phyloP scores from a whole-genome alignment of 2,888 invertebrate species.

The Ethmia dodecea region DNA sequence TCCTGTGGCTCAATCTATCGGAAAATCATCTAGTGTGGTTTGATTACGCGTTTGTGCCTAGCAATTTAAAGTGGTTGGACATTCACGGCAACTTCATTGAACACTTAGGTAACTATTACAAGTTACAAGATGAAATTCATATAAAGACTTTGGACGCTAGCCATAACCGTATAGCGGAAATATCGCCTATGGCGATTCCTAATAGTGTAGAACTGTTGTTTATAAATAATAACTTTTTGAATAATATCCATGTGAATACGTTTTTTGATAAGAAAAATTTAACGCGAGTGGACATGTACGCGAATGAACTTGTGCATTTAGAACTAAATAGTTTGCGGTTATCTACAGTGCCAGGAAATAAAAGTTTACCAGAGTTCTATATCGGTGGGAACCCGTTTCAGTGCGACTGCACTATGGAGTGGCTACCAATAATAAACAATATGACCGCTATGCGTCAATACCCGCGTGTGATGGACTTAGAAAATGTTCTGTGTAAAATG shows the following conservation, averaged over 20 bases:
- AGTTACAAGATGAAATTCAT: constrained; percentile 87
- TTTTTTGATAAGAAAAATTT: constrained; percentile 91
- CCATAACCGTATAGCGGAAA: constrained; percentile 90
- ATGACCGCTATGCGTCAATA: constrained; percentile 89
- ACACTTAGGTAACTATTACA: constrained; percentile 92
- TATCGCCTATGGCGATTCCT: constrained; percentile 90
- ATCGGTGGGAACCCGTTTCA: constrained; percentile 95
- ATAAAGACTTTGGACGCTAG: constrained; percentile 93
- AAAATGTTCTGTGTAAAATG: constrained; percentile 92
- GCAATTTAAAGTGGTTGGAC: constrained; percentile 93
- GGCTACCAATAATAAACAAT: constrained; percentile 93
- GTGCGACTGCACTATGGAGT: constrained; percentile 97
- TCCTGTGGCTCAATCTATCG: constrained; percentile 92
- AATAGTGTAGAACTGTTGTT: constrained; percentile 92
- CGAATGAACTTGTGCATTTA: constrained; percentile 89
- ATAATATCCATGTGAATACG: constrained; percentile 88
- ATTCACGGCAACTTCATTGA: constrained; percentile 94
- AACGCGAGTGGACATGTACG: constrained; percentile 93
- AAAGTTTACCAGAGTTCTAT: constrained; percentile 91
- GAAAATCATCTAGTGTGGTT: constrained; percentile 96
- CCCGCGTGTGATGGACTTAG: constrained; percentile 92
- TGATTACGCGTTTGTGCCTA: constrained; percentile 94
- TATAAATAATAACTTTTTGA: constrained; percentile 93
- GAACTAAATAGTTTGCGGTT: constrained; percentile 89
- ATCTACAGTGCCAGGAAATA: constrained; percentile 84